Base-by-base conservation (phyloP, 1,140 invertebrate species). In the Philopotamus ludificatus region DNA sequence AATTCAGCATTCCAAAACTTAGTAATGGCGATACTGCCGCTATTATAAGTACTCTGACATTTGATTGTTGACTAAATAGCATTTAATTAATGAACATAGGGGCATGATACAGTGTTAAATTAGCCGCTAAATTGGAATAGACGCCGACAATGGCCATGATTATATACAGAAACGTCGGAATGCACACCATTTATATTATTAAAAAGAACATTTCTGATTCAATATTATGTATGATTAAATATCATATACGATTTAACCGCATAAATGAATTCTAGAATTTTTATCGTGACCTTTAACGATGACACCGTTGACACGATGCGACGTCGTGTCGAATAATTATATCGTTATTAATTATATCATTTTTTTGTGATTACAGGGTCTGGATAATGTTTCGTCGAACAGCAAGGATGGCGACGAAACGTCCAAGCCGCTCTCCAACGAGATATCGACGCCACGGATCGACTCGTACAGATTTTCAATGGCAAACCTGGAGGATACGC, bases 401-500 rank as follows among this genome's bases (percentile, higher is more conserved):
- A n/a, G 25, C 1, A 60, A 60, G 47, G 57, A 60, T 1, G 1
- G 21, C 7, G 57, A 60, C 0, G 63, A 68, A 9, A 45, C 20
- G 4, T 41, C 57, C 9, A 49, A 41, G 18, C 79, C 77, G 9
- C 65, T 77, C 9, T 64, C 44, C 22, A 60, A 58, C 34, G 78
- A 81, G 68, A 80, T 79, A n/a, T 75, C 78, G 0, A 77, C 78
- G 0, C 79, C 79, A 18, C 83, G 89, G 66, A 92, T 92, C 71
- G 91, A 93, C 76, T 89, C 89, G 47, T 94, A 94, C 77, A 83
- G 93, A 71, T 93, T 95, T 75, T 94, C 92, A 22, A 94, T 94
- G 91, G 92, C 92, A 1, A 95, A 94, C 79, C 82, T 95, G 12
- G 92, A 95, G 83, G 94, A 97, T 77, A 93, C 93, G 15, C 93